A percentile compares a stretch with the other conserved stretches of the same genome.
These are phyloP conservation scores for Silurus aristotelis DNA, from an alignment of 2,797 vertebrate genomes.

Conservation along the genomic window DNA sequence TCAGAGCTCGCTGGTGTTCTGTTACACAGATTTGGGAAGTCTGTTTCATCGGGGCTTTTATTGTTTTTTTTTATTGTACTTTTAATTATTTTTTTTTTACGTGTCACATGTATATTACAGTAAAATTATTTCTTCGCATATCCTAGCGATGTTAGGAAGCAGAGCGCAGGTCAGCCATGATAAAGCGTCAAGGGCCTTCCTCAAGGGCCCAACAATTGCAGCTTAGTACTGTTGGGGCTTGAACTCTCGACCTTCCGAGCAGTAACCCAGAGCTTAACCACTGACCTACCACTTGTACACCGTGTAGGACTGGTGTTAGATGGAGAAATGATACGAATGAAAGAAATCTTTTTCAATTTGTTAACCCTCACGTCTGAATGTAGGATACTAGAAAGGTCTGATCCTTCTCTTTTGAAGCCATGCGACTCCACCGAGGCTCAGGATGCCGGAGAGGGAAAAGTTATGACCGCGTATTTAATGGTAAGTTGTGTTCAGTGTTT, in stretches of 20 bases:
- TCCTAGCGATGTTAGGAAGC: no score
- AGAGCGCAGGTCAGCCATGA: no score
- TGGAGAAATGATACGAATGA: no score
- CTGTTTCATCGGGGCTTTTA: not conserved
- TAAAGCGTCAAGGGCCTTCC: no score
- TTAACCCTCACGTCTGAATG: not conserved
- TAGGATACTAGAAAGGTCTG: slow-evolving; percentile 69
- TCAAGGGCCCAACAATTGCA: no score
- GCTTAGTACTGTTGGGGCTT: no score
- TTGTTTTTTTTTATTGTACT: no score
- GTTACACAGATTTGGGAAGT: not conserved
- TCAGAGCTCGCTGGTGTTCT: not conserved
- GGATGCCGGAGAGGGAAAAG: slow-evolving; percentile 61
- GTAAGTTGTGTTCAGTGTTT: slow-evolving; percentile 51
- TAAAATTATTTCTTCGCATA: no score
- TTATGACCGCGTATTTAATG: slow-evolving; percentile 66
- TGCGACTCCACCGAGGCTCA: slow-evolving; percentile 55
- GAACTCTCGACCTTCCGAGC: no score
- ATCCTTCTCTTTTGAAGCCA: slow-evolving; percentile 57
- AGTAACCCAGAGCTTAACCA: no score
- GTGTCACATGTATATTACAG: no score
- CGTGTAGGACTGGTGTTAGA: not conserved
- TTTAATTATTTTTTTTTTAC: no score
- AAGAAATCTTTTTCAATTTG: not conserved
- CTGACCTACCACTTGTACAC: not conserved